Base-by-base conservation (phyloP, 2,797 vertebrate species). In the Neostethus bicornis region DNA sequence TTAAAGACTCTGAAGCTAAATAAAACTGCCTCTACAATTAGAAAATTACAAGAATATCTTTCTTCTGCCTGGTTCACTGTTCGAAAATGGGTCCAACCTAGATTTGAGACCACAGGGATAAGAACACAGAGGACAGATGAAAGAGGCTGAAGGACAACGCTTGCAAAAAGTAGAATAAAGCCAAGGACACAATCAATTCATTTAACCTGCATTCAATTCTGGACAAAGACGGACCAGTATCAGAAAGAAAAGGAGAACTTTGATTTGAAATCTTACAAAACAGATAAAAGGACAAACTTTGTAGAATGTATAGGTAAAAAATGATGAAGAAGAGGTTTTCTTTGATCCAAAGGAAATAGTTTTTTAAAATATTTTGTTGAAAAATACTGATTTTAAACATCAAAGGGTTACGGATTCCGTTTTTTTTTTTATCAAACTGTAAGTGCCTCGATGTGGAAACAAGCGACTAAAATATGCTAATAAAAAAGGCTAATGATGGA, bases 71-170 rank as follows among this genome's bases (percentile, higher is more conserved):
- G 56, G 58, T 69, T 83, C 59, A 32, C 46, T 48, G 39, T 69
- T 73, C 79, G 79, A 77, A 88, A 88, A 85, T 85, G 73, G 64
- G 76, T 80, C 73, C 79, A 87, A 87, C 85, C 90, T 85, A 89
- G 75, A 85, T 92, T 83, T 70, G 42, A 81, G 75, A 72, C 89
- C 77, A 62, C 69, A 65, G 84, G 85, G 87, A 90, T 54, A 70
- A 82, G 75, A 83, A 81, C 75, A 78, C 75, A 72, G 75, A 78
- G 86, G 85, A 82, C 77, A 51, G 68, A 80, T 82, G 80, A 79
- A 90, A 83, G 66, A 67, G 77, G 78, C 70, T 77, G 85, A 91
- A 91, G 86, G 90, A 87, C 87, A 28, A 83, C 69, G 60, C 34
- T 49, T 62, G 43, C n/a, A 60, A 58, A 67, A 65, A 75, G 57